Conservation (phyloP, 2,888 invertebrate genomes). For the Scaptomyza flava region DNA sequence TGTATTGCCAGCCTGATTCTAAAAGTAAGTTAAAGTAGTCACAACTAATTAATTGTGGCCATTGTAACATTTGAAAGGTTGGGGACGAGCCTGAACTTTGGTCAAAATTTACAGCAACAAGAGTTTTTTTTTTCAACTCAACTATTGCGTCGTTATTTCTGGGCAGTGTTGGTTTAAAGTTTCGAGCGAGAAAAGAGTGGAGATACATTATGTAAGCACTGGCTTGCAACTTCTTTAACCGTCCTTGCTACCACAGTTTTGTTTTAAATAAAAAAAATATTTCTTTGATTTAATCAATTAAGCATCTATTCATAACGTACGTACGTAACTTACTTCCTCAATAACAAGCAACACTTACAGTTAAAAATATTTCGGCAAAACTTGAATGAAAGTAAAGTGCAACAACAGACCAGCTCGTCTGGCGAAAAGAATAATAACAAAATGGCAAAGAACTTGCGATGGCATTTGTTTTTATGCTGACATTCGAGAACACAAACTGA, state of each 20-base stretch:
- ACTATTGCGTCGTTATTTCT: background rate
- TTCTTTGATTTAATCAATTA: background rate
- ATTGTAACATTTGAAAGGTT: background rate
- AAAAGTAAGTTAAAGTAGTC: background rate
- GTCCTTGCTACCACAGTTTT: background rate
- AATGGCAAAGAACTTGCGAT: conserved; percentile 27
- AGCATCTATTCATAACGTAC: no score
- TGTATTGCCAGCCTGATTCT: background rate
- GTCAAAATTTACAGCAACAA: background rate
- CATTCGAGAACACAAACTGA: conserved; percentile 19
- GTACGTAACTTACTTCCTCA: background rate
- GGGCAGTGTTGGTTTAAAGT: background rate
- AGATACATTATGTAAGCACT: background rate
- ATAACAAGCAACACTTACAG: conserved; percentile 18
- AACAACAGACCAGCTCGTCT: conserved; percentile 21
- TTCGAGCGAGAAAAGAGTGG: background rate
- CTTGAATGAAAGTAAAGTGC: conserved; percentile 49
- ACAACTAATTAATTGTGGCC: no score
- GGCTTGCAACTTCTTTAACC: background rate
- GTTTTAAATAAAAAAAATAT: background rate
- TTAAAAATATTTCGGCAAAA: conserved; percentile 18
- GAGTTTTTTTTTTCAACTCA: background rate
- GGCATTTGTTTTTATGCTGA: conserved; percentile 50
- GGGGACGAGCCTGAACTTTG: background rate
- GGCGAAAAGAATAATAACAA: conserved; percentile 25